These are phyloP conservation scores for Euleptes europaea DNA, from an alignment of 2,113 vertebrate genomes.

Conservation along the genomic window DNA sequence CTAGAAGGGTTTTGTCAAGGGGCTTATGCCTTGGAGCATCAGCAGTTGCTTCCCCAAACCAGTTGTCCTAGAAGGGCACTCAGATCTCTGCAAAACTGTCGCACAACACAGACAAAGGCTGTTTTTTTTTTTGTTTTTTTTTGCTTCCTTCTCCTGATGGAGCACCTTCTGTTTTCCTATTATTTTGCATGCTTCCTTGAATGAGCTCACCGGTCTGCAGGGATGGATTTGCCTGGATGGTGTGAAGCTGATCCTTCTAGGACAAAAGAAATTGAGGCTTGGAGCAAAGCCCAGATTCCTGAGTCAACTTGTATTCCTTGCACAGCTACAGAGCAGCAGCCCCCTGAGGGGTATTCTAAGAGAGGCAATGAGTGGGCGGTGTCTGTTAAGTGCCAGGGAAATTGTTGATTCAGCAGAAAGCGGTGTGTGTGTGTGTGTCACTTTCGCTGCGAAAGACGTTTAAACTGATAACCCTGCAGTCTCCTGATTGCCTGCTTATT, in stretches of 20 bases:
- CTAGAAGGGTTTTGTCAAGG: not conserved
- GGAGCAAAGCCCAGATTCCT: slow-evolving; percentile 63
- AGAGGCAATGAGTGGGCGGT: slow-evolving; percentile 40
- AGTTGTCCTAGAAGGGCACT: not conserved
- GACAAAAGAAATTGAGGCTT: slow-evolving; percentile 50
- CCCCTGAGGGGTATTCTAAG: not conserved
- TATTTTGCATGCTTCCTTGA: not conserved
- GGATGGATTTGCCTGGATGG: slow-evolving; percentile 46
- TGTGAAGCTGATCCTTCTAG: slow-evolving; percentile 51
- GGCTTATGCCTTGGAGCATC: not conserved
- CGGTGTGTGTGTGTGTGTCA: too few relatives aligned
- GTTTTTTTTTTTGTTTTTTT: slow-evolving; percentile 11
- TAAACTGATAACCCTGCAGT: not conserved
- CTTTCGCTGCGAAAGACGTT: not conserved
- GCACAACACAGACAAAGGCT: not conserved
- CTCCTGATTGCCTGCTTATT: not conserved
- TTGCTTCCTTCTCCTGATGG: not conserved
- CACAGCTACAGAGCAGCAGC: slow-evolving; percentile 23
- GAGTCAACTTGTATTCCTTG: slow-evolving; percentile 47
- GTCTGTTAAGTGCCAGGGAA: slow-evolving; percentile 31
- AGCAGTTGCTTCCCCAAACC: not conserved
- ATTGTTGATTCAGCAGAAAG: slow-evolving; percentile 39
- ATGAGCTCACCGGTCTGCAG: slow-evolving; percentile 40
- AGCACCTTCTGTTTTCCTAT: slow-evolving; percentile 10
- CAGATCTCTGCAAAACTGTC: not conserved